phyloP scores from a whole-genome alignment of 1,140 invertebrate species.

The Drosophila parabipectinata region DNA sequence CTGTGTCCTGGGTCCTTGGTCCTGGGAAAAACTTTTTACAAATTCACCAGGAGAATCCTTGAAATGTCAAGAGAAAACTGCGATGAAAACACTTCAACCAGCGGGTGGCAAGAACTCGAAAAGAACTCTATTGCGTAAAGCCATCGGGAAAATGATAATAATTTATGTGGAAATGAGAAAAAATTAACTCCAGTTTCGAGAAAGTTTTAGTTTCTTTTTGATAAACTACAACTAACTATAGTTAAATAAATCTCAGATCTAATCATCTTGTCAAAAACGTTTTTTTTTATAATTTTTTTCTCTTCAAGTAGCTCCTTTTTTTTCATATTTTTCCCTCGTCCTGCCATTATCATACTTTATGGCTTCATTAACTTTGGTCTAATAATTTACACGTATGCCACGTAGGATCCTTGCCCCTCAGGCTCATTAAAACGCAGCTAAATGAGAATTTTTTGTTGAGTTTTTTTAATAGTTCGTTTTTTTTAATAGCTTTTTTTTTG shows the following conservation, averaged over 20 bases:
- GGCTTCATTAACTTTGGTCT: conserved; percentile 61
- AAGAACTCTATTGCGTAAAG: conserved; percentile 15
- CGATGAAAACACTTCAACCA: conserved; percentile 35
- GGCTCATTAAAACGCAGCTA: conserved; percentile 48
- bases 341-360: conserved; percentile 19
- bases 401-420: background rate
- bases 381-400: conserved; percentile 58
- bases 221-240: background rate
- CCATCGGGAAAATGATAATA: conserved; percentile 33
- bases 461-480: conserved; percentile 16
- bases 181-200: conserved; percentile 3
- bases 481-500: background rate
- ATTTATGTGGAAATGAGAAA: conserved; percentile 32
- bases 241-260: background rate
- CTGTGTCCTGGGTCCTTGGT: no score
- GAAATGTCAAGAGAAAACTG: conserved; percentile 46
- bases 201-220: background rate
- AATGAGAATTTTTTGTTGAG: conserved; percentile 47
- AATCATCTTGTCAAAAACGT: conserved; percentile 42
- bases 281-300: conserved; percentile 24
- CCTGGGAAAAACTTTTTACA: conserved; percentile 36
- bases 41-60: conserved; percentile 41
- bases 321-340: background rate
- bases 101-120: background rate
- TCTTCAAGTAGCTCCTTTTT: background rate